Evolutionary conservation across 2,888 invertebrate genomes (phyloP), one percentile per base, ranked within the genome.

Genomic region (Cremastinae sp.): DNA sequence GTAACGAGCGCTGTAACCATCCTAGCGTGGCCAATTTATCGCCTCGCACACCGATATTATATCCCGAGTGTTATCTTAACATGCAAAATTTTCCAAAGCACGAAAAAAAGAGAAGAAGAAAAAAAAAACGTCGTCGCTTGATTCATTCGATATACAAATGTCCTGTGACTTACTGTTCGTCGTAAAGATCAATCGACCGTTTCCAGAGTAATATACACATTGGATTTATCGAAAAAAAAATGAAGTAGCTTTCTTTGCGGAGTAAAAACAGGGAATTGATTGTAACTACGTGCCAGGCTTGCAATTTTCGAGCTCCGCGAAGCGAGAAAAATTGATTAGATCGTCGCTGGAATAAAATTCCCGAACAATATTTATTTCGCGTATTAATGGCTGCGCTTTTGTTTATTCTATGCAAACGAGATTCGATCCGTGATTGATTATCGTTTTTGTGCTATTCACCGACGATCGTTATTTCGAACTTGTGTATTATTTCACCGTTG

Each of bases 1-100:
- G 81, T 79, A 79, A 81, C 80, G 78, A 78, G 72, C 72, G 75
- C 65, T 74, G 64, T 64, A 62, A 70, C 55, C 70, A 55, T 76
- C 76, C 78, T 75, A 69, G 64, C 73, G 75, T 61, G 45, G 55
- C 69, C 70, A 59, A 78, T 71, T 78, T 79, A 79, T 78, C 65
- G 72, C 72, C 79, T 75, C 71, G 55, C 74, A 61, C 59, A 45
- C n/a, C n/a, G 49, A 72, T 66, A 59, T 72, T 72, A 65, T 75
- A n/a, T n/a, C n/a, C 61, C 59, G 43, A 56, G 43, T 16, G 22
- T 58, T 66, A 62, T 69, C 45, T 72, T 35, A 8, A 18, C 18
- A 22, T 9, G 20, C 41, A 20, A 64, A 39, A 64, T 51, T 41
- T 41, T 53, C 14, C 5, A 8, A 37, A 2, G 4, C 14, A 20